Base-by-base conservation (phyloP, 1,140 invertebrate species). In the Rhizoglyphus robini region DNA sequence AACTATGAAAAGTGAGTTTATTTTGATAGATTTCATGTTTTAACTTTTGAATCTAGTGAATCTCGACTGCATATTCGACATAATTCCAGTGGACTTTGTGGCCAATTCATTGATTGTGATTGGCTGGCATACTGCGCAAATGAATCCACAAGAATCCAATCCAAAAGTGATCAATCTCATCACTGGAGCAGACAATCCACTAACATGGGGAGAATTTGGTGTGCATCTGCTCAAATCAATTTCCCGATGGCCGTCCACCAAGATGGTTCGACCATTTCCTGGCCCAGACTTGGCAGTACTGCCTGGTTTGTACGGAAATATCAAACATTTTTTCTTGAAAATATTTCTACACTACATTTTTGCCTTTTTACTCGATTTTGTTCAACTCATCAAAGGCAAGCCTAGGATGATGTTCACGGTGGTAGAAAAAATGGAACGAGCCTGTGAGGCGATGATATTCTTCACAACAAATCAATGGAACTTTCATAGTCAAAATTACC, bases 1-100 rank as follows among this genome's bases (percentile, higher is more conserved):
- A 57, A 82, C 89, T 68, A 78, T 96, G 58, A 87, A 88, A 0
- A 78, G 90, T 60, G 32, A 20, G 58, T 47, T 48, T 8, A 23
- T 4, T 20, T 41, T 29, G 32, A 60, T 32, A 31, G 13, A 57
- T 13, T 57, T 30, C 23, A 30, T 13, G 23, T 57, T 46, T 23
- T 46, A 15, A 15, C 23, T 23, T 46, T 46, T 46, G 15, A 15
- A 15, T 46, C 41, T 23, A 46, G 74, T 72, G 57, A 83, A 82
- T 63, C 80, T 79, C 57, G 74, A 84, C 32, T 79, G 88, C 13
- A 81, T 90, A 68, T 88, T 88, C 47, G 92, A 96, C 75, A 90
- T 95, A 68, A 90, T 96, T 70, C 93, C 92, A 13, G 88, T 96
- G 2, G 92, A 96, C 76, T 80, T 90, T 63, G 89, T 93, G 1